These are phyloP conservation scores for Papilio gigon DNA, from an alignment of 2,888 invertebrate species.

Conservation along the genomic window DNA sequence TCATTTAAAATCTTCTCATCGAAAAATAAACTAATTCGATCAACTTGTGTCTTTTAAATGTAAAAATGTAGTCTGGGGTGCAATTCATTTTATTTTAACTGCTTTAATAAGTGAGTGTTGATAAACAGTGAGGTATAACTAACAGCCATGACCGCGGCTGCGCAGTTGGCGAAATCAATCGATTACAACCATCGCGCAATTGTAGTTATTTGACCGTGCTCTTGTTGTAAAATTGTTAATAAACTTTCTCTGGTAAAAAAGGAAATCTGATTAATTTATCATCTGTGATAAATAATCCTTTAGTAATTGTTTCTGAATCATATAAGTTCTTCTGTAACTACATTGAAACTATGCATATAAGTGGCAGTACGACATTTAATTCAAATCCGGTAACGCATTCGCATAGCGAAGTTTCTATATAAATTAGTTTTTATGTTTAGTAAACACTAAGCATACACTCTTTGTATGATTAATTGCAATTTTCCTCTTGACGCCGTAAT, in stretches of 20 bases:
- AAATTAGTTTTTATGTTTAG: background rate
- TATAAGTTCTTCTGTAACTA: conserved; percentile 5
- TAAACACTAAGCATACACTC: background rate
- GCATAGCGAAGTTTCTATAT: background rate
- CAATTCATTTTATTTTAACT: background rate
- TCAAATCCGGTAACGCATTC: too few species aligned
- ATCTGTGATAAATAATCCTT: background rate
- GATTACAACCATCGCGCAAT: conserved; percentile 36
- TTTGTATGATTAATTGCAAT: background rate
- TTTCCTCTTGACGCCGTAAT: background rate
- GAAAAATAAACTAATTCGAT: too few species aligned
- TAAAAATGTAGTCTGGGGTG: background rate
- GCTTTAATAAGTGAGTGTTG: background rate
- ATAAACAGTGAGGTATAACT: conserved; percentile 18
- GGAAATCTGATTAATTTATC: conserved; percentile 19
- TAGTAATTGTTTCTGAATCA: conserved; percentile 3
- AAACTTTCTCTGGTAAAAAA: conserved; percentile 30
- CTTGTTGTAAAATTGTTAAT: conserved; percentile 23
- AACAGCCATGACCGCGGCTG: conserved; percentile 35
- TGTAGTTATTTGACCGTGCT: conserved; percentile 21
- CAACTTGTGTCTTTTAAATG: too few species aligned
- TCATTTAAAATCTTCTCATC: too few species aligned
- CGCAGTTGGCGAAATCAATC: conserved; percentile 41
- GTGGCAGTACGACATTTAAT: too few species aligned
- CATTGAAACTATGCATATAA: background rate